Percentiles rank a stretch among this genome's conserved stretches.
Evolutionary conservation across 1,140 invertebrate genomes (phyloP).

Genomic region (Theocolax elegans): DNA sequence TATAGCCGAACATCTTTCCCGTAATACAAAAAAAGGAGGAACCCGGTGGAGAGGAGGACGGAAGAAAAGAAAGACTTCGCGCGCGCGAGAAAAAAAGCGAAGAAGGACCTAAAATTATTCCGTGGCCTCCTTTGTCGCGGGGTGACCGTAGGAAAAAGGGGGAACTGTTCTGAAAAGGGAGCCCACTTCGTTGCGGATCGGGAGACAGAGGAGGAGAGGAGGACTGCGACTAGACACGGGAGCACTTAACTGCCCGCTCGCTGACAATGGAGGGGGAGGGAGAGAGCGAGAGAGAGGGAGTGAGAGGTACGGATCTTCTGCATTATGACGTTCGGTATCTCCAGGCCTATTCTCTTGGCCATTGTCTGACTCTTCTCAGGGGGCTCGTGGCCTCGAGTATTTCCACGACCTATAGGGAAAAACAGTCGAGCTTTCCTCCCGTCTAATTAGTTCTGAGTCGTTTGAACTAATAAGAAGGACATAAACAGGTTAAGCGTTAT

Average conservation of each 20-base stretch:
- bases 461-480: slow-evolving; percentile 49
- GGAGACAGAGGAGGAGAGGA: slow-evolving; percentile 4
- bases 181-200: slow-evolving; percentile 4
- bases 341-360: slow-evolving; percentile 65
- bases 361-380: slow-evolving; percentile 55
- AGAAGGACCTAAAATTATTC: slow-evolving; percentile 27
- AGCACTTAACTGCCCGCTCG: slow-evolving; percentile 63
- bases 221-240: slow-evolving; percentile 46
- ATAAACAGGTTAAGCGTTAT: slow-evolving; percentile 55
- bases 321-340: slow-evolving; percentile 65
- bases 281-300: too few relatives aligned
- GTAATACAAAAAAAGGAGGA: slow-evolving; percentile 2
- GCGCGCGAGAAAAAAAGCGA: slow-evolving; percentile 28
- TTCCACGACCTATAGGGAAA: slow-evolving; percentile 8
- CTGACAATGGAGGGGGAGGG: slow-evolving; percentile 65
- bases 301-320: slow-evolving; percentile 54
- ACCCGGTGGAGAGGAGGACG: too few relatives aligned
- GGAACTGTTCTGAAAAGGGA: not conserved
- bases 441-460: slow-evolving; percentile 57
- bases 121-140: slow-evolving; percentile 15
- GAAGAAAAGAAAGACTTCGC: slow-evolving; percentile 24
- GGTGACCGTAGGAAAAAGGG: not conserved
- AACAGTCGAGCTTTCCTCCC: slow-evolving; percentile 24
- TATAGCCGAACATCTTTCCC: not conserved
- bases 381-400: not conserved